These are phyloP conservation scores for Pherbina coryleti DNA, from an alignment of 2,888 invertebrate genomes.

Conservation along the genomic window DNA sequence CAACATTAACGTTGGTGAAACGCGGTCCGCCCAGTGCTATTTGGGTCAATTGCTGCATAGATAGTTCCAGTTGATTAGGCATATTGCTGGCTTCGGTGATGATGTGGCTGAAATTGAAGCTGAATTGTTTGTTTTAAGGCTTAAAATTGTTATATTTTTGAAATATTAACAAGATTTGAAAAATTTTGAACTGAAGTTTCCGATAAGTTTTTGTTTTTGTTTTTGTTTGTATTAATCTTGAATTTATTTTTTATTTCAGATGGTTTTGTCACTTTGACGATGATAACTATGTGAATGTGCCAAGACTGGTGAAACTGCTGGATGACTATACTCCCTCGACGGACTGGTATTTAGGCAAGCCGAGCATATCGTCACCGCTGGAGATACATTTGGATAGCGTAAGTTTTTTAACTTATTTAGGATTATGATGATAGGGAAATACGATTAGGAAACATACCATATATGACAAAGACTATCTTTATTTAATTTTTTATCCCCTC, in stretches of 20 bases:
- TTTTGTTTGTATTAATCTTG: not conserved
- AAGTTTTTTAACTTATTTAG: slow-evolving; percentile 53
- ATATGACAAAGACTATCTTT: too few relatives aligned
- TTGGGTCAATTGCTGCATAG: slow-evolving; percentile 59
- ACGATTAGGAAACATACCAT: too few relatives aligned
- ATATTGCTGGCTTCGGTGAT: not conserved
- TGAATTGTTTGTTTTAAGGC: not conserved
- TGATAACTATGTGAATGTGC: slow-evolving; percentile 97
- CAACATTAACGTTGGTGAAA: slow-evolving; percentile 56
- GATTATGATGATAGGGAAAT: not conserved
- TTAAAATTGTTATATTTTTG: too few relatives aligned
- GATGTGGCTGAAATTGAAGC: not conserved
- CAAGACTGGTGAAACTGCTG: slow-evolving; percentile 83
- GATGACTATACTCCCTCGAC: slow-evolving; percentile 87
- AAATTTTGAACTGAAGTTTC: not conserved
- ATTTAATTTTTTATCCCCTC: too few relatives aligned
- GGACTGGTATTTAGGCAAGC: slow-evolving; percentile 97
- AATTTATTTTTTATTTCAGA: slow-evolving; percentile 71
- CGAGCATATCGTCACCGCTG: slow-evolving; percentile 90
- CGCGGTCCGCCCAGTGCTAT: slow-evolving; percentile 62
- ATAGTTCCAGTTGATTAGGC: slow-evolving; percentile 50
- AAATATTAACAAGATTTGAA: not conserved
- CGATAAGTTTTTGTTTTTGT: not conserved
- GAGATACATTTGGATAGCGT: slow-evolving; percentile 80
- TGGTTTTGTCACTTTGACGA: slow-evolving; percentile 99